Conservation (phyloP, 2,113 vertebrate species). For the Prionailurus viverrinus region DNA sequence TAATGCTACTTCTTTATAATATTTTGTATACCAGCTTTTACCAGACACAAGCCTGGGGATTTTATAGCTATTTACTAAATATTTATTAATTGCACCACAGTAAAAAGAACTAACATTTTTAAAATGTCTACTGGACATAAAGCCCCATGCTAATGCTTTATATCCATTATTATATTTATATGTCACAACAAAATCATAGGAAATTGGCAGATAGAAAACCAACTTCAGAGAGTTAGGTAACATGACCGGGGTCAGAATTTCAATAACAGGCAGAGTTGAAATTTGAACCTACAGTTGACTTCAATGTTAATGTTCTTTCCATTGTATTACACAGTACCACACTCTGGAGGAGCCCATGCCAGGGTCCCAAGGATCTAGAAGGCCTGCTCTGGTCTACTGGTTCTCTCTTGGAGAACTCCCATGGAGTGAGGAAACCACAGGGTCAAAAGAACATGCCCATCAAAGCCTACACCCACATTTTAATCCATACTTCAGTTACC, state of each 20-base stretch:
- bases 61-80: conserved; percentile 1
- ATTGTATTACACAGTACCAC: fast-evolving
- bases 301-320: not conserved
- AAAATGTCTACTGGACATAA: not conserved
- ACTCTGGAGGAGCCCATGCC: fast-evolving
- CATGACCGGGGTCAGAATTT: not conserved
- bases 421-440: not conserved
- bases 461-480: not conserved
- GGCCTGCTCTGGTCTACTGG: fast-evolving
- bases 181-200: not conserved
- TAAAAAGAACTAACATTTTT: not conserved
- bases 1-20: not conserved
- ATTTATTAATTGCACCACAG: not conserved
- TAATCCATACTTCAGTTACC: fast-evolving
- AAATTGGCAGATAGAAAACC: not conserved
- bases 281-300: not conserved
- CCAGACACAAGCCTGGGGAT: fast-evolving
- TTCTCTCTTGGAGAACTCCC: not conserved
- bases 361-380: not conserved
- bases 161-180: not conserved
- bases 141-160: not conserved
- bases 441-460: not conserved
- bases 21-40: not conserved
- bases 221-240: not conserved
- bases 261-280: not conserved